A percentile compares a stretch with the other conserved stretches of the same genome.
These are phyloP conservation scores for Falcunculus frontatus DNA, from an alignment of 2,113 vertebrate species.

Conservation along the genomic window DNA sequence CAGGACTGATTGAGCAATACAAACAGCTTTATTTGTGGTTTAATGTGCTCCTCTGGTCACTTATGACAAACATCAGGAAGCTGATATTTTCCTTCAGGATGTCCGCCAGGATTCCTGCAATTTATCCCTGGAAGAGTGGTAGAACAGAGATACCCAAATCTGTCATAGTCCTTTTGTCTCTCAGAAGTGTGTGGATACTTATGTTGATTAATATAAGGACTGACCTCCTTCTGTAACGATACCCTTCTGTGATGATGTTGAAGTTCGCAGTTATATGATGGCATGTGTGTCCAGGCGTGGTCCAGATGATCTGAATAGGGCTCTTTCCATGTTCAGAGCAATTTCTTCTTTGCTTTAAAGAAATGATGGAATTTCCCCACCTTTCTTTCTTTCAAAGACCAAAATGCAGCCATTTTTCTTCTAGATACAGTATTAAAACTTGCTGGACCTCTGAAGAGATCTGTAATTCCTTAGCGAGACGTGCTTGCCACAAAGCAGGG, in stretches of 20 bases:
- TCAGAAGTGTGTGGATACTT: neutral
- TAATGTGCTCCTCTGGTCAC: neutral
- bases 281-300: neutral
- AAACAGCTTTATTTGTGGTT: slow-evolving; percentile 30
- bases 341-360: neutral
- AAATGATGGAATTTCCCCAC: neutral
- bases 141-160: neutral
- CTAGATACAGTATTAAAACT: neutral
- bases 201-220: neutral
- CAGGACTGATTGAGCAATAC: slow-evolving; percentile 24
- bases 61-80: neutral
- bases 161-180: neutral
- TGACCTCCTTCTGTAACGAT: neutral
- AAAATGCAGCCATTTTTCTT: neutral
- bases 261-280: neutral
- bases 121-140: neutral
- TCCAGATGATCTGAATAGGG: neutral
- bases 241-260: neutral
- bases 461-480: neutral
- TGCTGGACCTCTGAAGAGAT: neutral
- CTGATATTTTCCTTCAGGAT: neutral
- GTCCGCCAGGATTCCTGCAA: neutral
- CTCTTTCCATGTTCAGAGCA: neutral
- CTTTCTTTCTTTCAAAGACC: neutral
- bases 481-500: neutral